Evolutionary conservation across 2,113 vertebrate genomes (phyloP).

Genomic region (Hypanus sabinus): DNA sequence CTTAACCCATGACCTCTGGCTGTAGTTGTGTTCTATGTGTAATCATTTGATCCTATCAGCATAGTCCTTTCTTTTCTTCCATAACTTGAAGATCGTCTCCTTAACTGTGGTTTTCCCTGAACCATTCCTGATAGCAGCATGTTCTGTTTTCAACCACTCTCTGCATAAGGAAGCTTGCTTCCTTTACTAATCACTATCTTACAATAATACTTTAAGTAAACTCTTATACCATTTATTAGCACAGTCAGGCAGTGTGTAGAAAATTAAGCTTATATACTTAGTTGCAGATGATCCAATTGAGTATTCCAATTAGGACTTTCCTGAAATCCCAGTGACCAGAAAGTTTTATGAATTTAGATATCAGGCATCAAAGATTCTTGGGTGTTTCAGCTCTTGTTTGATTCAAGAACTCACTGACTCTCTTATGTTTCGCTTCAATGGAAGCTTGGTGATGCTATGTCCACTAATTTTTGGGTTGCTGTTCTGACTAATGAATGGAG

Average conservation of each 20-base stretch:
- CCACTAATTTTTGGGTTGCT: background rate
- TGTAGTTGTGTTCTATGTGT: too few relatives aligned
- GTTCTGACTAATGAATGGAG: conserved; percentile 1
- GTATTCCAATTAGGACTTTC: background rate
- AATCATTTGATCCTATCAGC: background rate
- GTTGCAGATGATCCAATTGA: background rate
- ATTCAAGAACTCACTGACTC: background rate
- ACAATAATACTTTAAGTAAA: background rate
- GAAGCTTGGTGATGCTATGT: background rate
- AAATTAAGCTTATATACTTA: background rate
- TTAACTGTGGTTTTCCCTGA: background rate
- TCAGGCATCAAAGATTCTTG: background rate
- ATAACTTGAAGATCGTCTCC: background rate
- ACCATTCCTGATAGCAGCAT: background rate
- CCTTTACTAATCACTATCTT: background rate
- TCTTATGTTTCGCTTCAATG: background rate
- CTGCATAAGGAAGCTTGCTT: background rate
- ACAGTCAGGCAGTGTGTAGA: background rate
- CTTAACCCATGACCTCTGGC: too few relatives aligned
- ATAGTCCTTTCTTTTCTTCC: background rate
- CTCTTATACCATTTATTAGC: background rate
- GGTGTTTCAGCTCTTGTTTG: background rate
- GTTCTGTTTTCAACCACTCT: background rate
- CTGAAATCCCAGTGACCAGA: background rate
- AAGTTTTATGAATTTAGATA: background rate